Evolutionary conservation across 2,888 invertebrate species (phyloP), one percentile per base, ranked within the genome.

Genomic region (Parnassius glacialis): DNA sequence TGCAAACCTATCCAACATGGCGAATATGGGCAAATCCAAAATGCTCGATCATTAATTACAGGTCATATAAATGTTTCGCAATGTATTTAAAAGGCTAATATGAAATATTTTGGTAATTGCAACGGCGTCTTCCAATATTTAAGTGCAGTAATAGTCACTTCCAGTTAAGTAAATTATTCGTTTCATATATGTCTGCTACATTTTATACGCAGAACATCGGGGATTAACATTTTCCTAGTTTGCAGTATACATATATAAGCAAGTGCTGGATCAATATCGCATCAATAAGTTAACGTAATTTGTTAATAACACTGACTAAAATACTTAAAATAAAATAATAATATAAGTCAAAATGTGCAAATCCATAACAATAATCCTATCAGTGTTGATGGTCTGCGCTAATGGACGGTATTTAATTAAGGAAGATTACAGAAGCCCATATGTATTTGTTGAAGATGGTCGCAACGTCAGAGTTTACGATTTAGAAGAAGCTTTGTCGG

Each of bases 361-460:
- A 45, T 12, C 58, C 5, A 13, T 59, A n/a, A 13, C 58, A 13
- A 11, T 59, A n/a, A 9, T 59, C 10, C 16, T 59, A 10, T 41
- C 59, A 10, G 47, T 54, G 10, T 16, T 59, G 25, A 9, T 53
- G 10, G 53, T 47, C 7, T 48, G 59, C 42, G 59, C 25, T 12
- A 54, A 42, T 48, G 42, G 53, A 43, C 13, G 59, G 25, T 20
- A 54, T 34, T 42, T 57, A 10, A 1, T 12, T 16, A 16, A 5
- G 2, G 53, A 59, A 47, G 45, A 54, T 20, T 12, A 10, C 10
- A 11, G 3, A 47, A 48, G 48, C n/a, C 59, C 59, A n/a, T 53
- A 53, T 20, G 41, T 59, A 20, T 10, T 59, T 9, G 25, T 59
- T 1, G 48, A 59, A 11, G 53, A 59, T 25, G 53, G 48, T n/a